Evolutionary conservation across 2,888 invertebrate species (phyloP).

Genomic region (Podabrus alpinus): DNA sequence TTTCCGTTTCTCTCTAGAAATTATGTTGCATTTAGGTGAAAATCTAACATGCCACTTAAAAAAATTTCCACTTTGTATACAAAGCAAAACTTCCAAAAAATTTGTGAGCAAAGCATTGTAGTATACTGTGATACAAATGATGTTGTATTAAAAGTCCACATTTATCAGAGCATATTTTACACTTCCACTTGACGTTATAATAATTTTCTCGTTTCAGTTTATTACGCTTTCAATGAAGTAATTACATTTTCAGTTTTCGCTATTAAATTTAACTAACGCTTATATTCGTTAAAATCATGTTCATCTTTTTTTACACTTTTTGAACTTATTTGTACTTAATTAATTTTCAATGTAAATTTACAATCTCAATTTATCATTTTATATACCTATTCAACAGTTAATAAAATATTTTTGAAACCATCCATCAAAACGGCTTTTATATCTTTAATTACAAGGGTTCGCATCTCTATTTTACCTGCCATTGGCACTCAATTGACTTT

Average conservation of each 20-base stretch:
- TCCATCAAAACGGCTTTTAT: not conserved
- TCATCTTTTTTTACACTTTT: not conserved
- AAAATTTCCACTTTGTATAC: not conserved
- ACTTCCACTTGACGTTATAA: not conserved
- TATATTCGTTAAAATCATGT: not conserved
- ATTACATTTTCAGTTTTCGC: not conserved
- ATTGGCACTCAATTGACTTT: not conserved
- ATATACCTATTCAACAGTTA: not conserved
- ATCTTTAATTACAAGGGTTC: not conserved
- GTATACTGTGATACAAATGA: not conserved
- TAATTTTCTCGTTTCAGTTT: not conserved
- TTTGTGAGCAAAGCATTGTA: not conserved
- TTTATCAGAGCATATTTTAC: not conserved
- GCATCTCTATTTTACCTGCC: not conserved
- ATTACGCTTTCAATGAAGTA: not conserved
- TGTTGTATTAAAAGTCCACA: not conserved
- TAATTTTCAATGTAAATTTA: not conserved
- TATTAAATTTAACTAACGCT: not conserved
- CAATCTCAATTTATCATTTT: too few species aligned
- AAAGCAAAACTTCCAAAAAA: not conserved
- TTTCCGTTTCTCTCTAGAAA: not conserved
- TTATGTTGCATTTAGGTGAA: not conserved
- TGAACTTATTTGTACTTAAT: not conserved
- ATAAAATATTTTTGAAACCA: not conserved
- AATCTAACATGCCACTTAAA: not conserved